Evolutionary conservation across 2,888 invertebrate genomes (phyloP).

Genomic region (Thymelicus acteon): DNA sequence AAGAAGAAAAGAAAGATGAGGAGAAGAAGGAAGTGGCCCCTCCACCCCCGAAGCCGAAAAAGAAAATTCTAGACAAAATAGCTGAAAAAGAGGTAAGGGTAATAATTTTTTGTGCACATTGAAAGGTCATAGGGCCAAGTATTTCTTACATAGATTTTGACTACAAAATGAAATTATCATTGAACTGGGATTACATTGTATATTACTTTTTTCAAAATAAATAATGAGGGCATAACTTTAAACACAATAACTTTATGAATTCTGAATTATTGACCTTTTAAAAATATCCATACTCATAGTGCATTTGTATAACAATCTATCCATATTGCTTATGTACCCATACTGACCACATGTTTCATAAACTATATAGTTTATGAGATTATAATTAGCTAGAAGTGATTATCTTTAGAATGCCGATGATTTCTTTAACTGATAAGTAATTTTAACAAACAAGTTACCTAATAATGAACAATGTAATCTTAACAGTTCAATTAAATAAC

Average conservation of each 20-base stretch:
- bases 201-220: neutral
- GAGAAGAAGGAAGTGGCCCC: constrained; percentile 87
- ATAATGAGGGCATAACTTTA: neutral
- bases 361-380: too few species aligned
- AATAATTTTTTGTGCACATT: constrained; percentile 20
- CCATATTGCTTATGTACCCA: too few species aligned
- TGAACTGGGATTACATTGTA: neutral
- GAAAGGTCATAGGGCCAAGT: constrained; percentile 38
- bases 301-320: too few species aligned
- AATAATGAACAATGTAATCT: too few species aligned
- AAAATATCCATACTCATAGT: too few species aligned
- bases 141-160: constrained; percentile 5
- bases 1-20: constrained; percentile 92
- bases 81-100: constrained; percentile 92
- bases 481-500: too few species aligned
- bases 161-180: neutral
- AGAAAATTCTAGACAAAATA: constrained; percentile 91
- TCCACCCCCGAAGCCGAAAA: constrained; percentile 88
- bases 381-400: too few species aligned
- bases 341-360: too few species aligned
- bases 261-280: neutral
- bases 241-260: neutral
- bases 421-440: too few species aligned
- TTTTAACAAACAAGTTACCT: too few species aligned
- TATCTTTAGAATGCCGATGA: too few species aligned